Conservation (phyloP, 2,797 vertebrate genomes). For the Chelonia mydas region DNA sequence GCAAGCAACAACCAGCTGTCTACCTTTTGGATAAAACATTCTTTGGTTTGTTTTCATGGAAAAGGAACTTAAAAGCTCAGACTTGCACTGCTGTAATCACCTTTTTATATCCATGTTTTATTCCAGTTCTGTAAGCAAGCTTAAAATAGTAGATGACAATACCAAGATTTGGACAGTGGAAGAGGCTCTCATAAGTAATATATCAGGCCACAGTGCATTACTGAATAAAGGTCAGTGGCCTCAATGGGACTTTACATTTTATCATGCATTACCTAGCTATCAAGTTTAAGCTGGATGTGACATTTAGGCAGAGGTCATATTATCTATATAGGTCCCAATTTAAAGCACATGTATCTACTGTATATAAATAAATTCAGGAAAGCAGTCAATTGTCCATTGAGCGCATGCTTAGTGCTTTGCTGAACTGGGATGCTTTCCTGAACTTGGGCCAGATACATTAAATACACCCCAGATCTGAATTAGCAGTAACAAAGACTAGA, state of each 20-base stretch:
- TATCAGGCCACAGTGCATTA: slow-evolving; percentile 14
- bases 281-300: not conserved
- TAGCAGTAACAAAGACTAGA: slow-evolving; percentile 4
- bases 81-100: slow-evolving; percentile 60
- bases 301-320: not conserved
- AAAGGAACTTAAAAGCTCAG: slow-evolving; percentile 71
- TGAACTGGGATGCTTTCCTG: not conserved
- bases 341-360: not conserved
- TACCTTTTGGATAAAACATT: slow-evolving; percentile 65
- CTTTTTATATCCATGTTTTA: slow-evolving; percentile 72
- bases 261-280: not conserved
- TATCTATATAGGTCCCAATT: not conserved
- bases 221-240: slow-evolving; percentile 9
- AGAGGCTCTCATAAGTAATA: slow-evolving; percentile 48
- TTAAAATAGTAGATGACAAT: slow-evolving; percentile 78
- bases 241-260: slow-evolving; percentile 6
- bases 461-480: not conserved
- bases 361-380: not conserved
- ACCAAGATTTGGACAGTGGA: slow-evolving; percentile 52
- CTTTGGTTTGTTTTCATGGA: slow-evolving; percentile 72
- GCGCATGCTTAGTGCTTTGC: not conserved
- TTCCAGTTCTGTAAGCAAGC: slow-evolving; percentile 74
- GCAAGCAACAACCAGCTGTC: slow-evolving; percentile 64
- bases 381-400: not conserved
- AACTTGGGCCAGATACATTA: slow-evolving; percentile 19